Evolutionary conservation across 2,113 vertebrate genomes (phyloP).

Genomic region (Campylorhamphus procurvoides): DNA sequence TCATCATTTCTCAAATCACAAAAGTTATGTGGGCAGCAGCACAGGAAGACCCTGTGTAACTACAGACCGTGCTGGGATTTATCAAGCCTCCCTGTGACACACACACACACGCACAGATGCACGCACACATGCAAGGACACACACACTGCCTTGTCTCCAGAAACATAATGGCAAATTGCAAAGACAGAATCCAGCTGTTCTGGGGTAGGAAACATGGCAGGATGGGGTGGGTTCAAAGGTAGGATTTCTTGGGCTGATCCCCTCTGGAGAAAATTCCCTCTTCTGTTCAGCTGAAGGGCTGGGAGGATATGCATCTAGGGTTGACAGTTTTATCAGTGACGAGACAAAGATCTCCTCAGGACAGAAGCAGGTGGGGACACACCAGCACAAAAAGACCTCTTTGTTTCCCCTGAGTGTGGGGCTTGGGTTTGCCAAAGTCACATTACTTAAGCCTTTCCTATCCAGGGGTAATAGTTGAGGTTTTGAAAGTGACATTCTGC

Average conservation of each 20-base stretch:
- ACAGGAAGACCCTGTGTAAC: background rate
- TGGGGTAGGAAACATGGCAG: background rate
- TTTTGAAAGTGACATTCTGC: background rate
- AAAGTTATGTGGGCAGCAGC: background rate
- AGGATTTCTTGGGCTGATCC: background rate
- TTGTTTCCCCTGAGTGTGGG: background rate
- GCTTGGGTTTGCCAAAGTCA: background rate
- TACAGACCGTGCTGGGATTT: background rate
- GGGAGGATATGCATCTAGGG: background rate
- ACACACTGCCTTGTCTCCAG: background rate
- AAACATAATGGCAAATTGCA: background rate
- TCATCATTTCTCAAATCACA: background rate
- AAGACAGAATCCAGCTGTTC: background rate
- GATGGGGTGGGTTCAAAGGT: background rate
- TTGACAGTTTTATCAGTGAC: background rate
- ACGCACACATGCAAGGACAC: background rate
- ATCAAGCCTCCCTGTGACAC: background rate
- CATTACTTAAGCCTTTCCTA: background rate
- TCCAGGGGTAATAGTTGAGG: background rate
- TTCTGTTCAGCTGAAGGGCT: background rate
- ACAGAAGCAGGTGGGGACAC: background rate
- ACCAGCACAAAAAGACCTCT: background rate
- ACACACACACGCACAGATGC: background rate
- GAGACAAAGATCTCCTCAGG: background rate
- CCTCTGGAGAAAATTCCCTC: background rate